phyloP scores from a whole-genome alignment of 2,797 vertebrate genomes.

The Mormyrus proboscirostris region DNA sequence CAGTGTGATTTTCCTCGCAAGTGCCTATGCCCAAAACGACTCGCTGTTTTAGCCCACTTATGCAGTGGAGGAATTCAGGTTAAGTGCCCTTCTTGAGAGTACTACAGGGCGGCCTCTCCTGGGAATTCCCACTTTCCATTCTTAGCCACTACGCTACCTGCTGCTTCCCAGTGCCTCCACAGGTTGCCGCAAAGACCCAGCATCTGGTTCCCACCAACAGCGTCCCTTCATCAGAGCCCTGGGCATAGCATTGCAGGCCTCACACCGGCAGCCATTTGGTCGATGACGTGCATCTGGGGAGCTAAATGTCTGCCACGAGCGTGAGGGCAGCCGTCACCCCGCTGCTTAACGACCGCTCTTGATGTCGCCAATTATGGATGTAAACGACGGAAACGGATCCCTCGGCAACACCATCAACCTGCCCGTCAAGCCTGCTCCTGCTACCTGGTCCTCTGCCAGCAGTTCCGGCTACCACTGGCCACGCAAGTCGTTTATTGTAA shows the following conservation, averaged over 20 bases:
- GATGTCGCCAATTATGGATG: slow-evolving; percentile 8
- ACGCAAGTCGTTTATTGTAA: not conserved
- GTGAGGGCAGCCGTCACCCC: not conserved
- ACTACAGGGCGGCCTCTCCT: not conserved
- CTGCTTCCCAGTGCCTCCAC: not conserved
- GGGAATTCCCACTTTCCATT: not conserved
- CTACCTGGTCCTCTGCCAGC: not conserved
- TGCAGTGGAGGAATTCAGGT: not conserved
- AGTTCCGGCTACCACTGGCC: not conserved
- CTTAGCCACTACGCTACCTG: not conserved
- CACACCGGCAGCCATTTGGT: not conserved
- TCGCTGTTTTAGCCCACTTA: not conserved
- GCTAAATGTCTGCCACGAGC: not conserved
- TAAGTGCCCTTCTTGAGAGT: not conserved
- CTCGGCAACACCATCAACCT: not conserved
- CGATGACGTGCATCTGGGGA: not conserved
- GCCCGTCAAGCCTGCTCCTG: not conserved
- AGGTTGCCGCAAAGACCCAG: not conserved
- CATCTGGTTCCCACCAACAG: not conserved
- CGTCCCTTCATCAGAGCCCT: not conserved
- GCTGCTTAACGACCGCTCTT: not conserved
- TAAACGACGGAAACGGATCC: slow-evolving; percentile 1
- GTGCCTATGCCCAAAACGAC: not conserved
- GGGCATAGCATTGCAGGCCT: not conserved
- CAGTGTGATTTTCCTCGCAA: not conserved